These are phyloP conservation scores for Ambastaia sidthimunki DNA, from an alignment of 2,797 vertebrate genomes.

Conservation along the genomic window DNA sequence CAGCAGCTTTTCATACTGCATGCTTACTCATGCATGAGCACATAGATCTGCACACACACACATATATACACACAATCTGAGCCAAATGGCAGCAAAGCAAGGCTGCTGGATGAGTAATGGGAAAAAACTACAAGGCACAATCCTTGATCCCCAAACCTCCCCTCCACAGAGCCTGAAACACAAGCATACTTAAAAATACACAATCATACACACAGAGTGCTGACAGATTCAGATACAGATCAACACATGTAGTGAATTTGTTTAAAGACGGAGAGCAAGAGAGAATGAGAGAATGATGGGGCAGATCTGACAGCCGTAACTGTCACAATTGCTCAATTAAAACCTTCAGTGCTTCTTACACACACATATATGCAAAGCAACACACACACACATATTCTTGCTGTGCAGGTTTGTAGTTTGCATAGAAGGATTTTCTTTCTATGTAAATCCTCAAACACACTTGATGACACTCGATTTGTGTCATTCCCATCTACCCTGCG, in stretches of 20 bases:
- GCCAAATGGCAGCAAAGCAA: conserved; percentile 52
- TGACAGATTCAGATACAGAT: conserved; percentile 73
- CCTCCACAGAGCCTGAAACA: conserved; percentile 2
- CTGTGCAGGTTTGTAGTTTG: conserved; percentile 62
- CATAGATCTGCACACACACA: neutral
- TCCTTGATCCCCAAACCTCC: conserved; percentile 22
- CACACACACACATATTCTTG: conserved; percentile 63
- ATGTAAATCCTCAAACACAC: no score
- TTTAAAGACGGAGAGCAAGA: conserved; percentile 33
- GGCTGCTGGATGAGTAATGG: conserved; percentile 54
- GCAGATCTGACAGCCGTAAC: conserved; percentile 43
- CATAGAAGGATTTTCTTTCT: conserved; percentile 66
- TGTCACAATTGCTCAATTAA: conserved; percentile 63
- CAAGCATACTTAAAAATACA: conserved; percentile 44
- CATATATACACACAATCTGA: neutral
- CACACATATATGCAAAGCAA: conserved; percentile 21
- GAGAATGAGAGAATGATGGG: neutral
- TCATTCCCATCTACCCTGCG: conserved; percentile 68
- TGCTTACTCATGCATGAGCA: conserved; percentile 30
- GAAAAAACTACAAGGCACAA: conserved; percentile 49
- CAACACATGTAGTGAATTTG: conserved; percentile 68
- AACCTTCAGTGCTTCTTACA: conserved; percentile 58
- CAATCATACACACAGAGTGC: conserved; percentile 71
- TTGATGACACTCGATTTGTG: conserved; percentile 21
- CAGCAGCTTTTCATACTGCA: conserved; percentile 31